Evolutionary conservation across 2,797 vertebrate species (phyloP), one percentile per base, ranked within the genome.

Genomic region (Scomberomorus guttatus): DNA sequence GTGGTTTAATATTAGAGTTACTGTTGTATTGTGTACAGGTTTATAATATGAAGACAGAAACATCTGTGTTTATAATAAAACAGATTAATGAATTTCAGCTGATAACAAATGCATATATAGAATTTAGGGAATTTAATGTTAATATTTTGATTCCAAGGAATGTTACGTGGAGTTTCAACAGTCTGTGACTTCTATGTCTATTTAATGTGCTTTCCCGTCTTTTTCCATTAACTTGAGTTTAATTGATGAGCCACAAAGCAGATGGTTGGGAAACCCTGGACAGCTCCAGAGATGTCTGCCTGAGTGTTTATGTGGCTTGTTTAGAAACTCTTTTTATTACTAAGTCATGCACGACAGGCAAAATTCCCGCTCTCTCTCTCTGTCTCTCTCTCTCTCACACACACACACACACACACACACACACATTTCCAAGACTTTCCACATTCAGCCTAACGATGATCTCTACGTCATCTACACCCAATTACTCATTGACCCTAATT

Each of bases 401-500:
- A 64, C 56, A 70, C 65, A 50, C 57, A 74, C 29, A 46, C 48
- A 67, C 55, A 61, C 25, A 50, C 58, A 27, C 46, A 62, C 34
- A 82, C 64, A 69, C 79, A 81, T 90, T 81, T 88, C 58, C 70
- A 86, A 90, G 87, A 91, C 73, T 90, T 93, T 92, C 85, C 90
- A 88, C 80, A 89, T 81, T 48, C 76, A 82, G 81, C 64, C 73
- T 69, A 80, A 79, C 17, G 59, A 90, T 70, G 72, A 82, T 85
- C 84, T 82, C 75, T 86, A 76, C 83, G 84, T 94, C 88, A 90
- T 93, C 90, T 89, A 82, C 93, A 93, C 90, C 74, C 83, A 92
- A 94, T 94, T 89, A 93, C 88, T 94, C 90, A 95, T 52, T 60
- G 63, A 68, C 65, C 83, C 77, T 94, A 94, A 95, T 92, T 94